These are phyloP conservation scores for Heterochromis multidens DNA, from an alignment of 2,113 vertebrate species.

Conservation along the genomic window DNA sequence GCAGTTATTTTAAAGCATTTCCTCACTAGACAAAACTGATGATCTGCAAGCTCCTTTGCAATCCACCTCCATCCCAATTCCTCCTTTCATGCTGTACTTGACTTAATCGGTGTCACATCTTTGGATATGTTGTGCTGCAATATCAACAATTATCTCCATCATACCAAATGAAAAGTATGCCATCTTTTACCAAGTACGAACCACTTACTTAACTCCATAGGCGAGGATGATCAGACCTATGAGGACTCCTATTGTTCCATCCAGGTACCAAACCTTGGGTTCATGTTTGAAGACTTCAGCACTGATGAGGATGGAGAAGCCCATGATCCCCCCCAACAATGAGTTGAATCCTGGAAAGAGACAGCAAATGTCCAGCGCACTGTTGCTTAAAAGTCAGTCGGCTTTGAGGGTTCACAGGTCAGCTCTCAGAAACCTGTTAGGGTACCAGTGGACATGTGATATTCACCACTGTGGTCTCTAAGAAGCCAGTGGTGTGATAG, in stretches of 20 bases:
- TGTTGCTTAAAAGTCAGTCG: neutral
- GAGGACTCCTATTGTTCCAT: constrained; percentile 89
- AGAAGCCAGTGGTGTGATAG: neutral
- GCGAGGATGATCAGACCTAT: constrained; percentile 94
- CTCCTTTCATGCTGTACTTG: neutral
- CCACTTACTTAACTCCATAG: constrained; percentile 93
- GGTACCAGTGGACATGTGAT: neutral
- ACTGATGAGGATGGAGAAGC: constrained; percentile 96
- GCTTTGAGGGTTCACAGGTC: neutral
- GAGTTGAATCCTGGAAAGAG: constrained; percentile 91
- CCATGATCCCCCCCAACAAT: constrained; percentile 93
- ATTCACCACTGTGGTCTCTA: neutral
- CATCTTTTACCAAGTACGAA: neutral
- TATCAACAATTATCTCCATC: neutral
- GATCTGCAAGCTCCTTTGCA: neutral
- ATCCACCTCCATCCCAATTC: neutral
- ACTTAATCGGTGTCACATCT: neutral
- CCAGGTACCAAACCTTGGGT: constrained; percentile 91
- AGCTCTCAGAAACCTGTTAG: neutral
- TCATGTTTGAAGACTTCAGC: constrained; percentile 95
- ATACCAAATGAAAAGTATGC: neutral
- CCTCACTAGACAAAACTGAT: neutral
- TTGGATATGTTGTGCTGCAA: neutral
- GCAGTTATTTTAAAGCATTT: neutral
- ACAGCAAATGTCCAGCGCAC: neutral